Conservation (phyloP, 2,797 vertebrate species). For the Scolopax rusticola region DNA sequence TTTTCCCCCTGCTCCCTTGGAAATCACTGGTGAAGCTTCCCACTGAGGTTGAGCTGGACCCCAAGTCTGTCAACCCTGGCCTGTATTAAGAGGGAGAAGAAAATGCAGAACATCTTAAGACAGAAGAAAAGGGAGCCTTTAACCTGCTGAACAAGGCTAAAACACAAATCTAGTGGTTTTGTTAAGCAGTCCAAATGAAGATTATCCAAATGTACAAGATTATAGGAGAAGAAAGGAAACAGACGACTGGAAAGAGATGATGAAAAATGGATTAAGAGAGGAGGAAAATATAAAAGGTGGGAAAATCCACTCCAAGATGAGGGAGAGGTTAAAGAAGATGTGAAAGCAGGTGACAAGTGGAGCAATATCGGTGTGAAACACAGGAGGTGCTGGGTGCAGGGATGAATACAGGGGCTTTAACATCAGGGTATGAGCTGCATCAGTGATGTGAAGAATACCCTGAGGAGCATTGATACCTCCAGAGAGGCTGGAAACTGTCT, state of each 20-base stretch:
- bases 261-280: slow-evolving; percentile 25
- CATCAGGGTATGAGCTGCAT: not conserved
- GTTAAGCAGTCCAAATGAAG: slow-evolving; percentile 54
- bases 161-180: slow-evolving; percentile 67
- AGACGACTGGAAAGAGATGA: slow-evolving; percentile 4
- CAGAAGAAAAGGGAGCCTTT: slow-evolving; percentile 37
- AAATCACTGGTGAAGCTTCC: slow-evolving; percentile 24
- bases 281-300: slow-evolving; percentile 7
- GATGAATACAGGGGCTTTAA: accelerated
- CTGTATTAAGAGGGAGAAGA: slow-evolving; percentile 1
- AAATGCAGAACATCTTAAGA: not conserved
- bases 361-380: not conserved
- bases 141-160: slow-evolving; percentile 46
- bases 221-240: slow-evolving; percentile 45
- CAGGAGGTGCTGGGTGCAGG: not conserved
- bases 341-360: not conserved
- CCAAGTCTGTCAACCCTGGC: not conserved
- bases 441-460: accelerated
- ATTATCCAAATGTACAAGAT: slow-evolving; percentile 52
- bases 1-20: not conserved
- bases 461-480: not conserved
- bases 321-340: not conserved
- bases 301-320: not conserved
- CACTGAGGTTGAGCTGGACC: not conserved
- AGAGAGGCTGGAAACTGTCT: not conserved